Evolutionary conservation across 2,888 invertebrate species (phyloP), one percentile per base, ranked within the genome.

Genomic region (Diaperis boleti): DNA sequence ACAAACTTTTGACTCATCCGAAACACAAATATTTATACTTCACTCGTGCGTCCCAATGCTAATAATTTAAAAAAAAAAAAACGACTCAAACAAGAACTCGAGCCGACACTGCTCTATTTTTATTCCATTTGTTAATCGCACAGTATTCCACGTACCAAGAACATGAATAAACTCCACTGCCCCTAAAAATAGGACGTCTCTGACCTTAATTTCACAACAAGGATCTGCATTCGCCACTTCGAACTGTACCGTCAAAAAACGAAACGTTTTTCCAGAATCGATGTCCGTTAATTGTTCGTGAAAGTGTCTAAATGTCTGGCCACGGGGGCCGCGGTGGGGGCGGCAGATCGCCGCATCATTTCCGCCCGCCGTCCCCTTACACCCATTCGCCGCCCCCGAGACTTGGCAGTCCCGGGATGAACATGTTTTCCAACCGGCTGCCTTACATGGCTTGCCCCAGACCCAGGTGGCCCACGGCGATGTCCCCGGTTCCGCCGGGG

Each of bases 281-380:
- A 75, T 75, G 75, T 69, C 69, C 64, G 66, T 57, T 62, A 13
- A 3, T 37, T 33, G 50, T 37, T 37, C 7, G 60, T 64, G 35
- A 49, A 56, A 55, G 44, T 56, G 56, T 29, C 8, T 41, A 33
- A 26, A 57, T 59, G 59, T 59, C 72, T 73, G 71, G 74, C 42
- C 73, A 70, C 61, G 73, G 73, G 45, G 73, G 73, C 59, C 70
- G 72, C 64, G 71, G 72, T 14, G 70, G 72, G 41, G 76, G 82
- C 82, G 77, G 84, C 85, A 80, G 80, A 75, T 88, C 89, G 47
- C 85, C 87, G 35, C 83, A 85, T 67, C 86, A 89, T 74, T 92
- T 88, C 80, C 87, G 91, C 26, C 89, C 92, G 22, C 88, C 89
- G 8, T 91, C 92, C 29, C 91, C 92, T 45, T 92, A 91, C 85